phyloP scores from a whole-genome alignment of 2,888 invertebrate species.

The Yponomeuta sedellus region DNA sequence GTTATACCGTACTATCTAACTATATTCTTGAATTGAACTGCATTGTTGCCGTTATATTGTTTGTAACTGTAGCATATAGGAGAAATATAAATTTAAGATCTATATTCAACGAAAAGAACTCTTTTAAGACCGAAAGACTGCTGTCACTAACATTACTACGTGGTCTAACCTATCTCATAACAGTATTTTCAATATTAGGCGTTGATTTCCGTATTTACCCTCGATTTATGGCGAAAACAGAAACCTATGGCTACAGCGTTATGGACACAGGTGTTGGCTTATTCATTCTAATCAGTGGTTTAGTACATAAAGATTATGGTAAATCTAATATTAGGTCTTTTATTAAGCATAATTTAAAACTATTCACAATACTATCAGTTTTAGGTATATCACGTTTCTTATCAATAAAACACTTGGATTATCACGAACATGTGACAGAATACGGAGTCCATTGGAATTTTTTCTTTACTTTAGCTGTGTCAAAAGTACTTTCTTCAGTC shows the following conservation, averaged over 20 bases:
- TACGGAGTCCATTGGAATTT: slow-evolving; percentile 99
- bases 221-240: slow-evolving; percentile 90
- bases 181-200: slow-evolving; percentile 90
- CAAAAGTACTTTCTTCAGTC: slow-evolving; percentile 83
- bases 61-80: neutral
- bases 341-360: slow-evolving; percentile 35
- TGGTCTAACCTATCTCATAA: slow-evolving; percentile 82
- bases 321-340: slow-evolving; percentile 38
- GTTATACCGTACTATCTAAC: slow-evolving; percentile 70
- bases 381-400: slow-evolving; percentile 80
- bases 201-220: slow-evolving; percentile 96
- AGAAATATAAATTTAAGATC: slow-evolving; percentile 17
- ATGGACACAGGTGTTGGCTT: slow-evolving; percentile 98
- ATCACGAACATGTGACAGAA: slow-evolving; percentile 92
- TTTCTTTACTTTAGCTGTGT: slow-evolving; percentile 92
- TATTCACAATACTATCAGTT: slow-evolving; percentile 53
- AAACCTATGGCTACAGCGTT: slow-evolving; percentile 87
- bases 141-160: slow-evolving; percentile 80
- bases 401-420: slow-evolving; percentile 80
- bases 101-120: slow-evolving; percentile 30
- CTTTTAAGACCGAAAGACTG: slow-evolving; percentile 34
- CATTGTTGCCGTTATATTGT: neutral
- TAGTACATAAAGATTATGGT: slow-evolving; percentile 75
- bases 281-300: slow-evolving; percentile 88
- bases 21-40: slow-evolving; percentile 45